phyloP scores from a whole-genome alignment of 2,797 vertebrate species.

The Enteromius paludinosus region DNA sequence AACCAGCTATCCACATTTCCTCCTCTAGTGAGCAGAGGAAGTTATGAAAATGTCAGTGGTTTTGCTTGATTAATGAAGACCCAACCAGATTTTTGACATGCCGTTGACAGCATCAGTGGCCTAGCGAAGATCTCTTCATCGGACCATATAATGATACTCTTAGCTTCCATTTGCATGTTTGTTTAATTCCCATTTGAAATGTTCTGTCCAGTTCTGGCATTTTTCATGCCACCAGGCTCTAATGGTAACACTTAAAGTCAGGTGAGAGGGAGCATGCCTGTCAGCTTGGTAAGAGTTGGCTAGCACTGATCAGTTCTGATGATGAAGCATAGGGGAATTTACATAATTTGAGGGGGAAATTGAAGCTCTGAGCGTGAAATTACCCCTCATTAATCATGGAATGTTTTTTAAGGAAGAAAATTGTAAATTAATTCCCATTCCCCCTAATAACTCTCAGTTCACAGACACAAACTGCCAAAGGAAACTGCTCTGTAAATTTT shows the following conservation, averaged over 20 bases:
- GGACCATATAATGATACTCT: conserved; percentile 51
- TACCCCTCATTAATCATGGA: conserved; percentile 80
- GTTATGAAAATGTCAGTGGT: conserved; percentile 69
- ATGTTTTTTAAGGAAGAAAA: conserved; percentile 69
- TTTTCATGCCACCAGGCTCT: conserved; percentile 31
- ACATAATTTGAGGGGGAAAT: conserved; percentile 75
- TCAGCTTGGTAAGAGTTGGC: conserved; percentile 62
- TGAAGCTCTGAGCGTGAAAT: conserved; percentile 82
- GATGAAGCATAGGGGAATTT: conserved; percentile 72
- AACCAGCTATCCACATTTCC: conserved; percentile 58
- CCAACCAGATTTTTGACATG: conserved; percentile 54
- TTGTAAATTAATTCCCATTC: conserved; percentile 77
- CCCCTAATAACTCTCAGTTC: conserved; percentile 67
- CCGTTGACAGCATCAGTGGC: conserved; percentile 47
- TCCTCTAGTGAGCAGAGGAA: conserved; percentile 52
- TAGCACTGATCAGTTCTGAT: conserved; percentile 71
- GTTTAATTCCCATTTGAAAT: conserved; percentile 35
- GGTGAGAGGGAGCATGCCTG: conserved; percentile 55
- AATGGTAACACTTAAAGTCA: conserved; percentile 50
- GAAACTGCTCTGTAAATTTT: conserved; percentile 45
- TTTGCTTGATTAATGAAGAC: conserved; percentile 62
- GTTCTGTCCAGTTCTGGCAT: conserved; percentile 46
- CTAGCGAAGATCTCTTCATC: conserved; percentile 36
- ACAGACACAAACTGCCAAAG: conserved; percentile 48
- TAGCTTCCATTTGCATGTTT: conserved; percentile 27